Base-by-base conservation (phyloP, 2,797 vertebrate genomes). In the Pangasius larnaudii region DNA sequence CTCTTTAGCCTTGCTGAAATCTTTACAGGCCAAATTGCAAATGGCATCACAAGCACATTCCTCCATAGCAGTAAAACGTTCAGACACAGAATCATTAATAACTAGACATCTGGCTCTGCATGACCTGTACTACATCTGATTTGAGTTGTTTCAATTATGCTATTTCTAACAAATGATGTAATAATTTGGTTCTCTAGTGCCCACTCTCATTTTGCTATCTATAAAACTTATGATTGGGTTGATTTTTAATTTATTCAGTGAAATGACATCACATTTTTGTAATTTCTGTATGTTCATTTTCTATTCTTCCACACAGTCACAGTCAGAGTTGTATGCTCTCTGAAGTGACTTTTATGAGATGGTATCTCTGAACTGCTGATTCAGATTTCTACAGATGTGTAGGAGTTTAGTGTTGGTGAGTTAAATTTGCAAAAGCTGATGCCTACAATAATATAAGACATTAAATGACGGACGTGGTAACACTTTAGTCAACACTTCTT, bases 21-120 rank as follows among this genome's bases (percentile, higher is more conserved):
- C 58, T 79, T 83, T 79, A 63, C 42, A 69, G 33, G 9, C 19
- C 42, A 56, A 84, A 79, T 79, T 77, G 56, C 81, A 61, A 46
- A 56, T 59, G 56, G 18, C 33, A 65, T 85, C 78, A 74, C 49
- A 81, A 74, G 59, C 19, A 63, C 72, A 79, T 88, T 81, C 56
- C 77, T 72, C 75, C 42, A 78, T 36, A 49, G 79, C 88, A 72
- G 42, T 85, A 87, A 87, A 85, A 85, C 63, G 1, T 80, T 18
- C 63, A 87, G 63, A 78, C 82, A 30, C 72, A 63, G 80, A 56
- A 51, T 81, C 56, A 33, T 63, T 85, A 79, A 51, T 79, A 84
- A 49, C 61, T 18, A n/a, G 71, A 74, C 67, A 51, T 67, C 81
- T 80, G 51, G 81, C n/a, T 59, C 27, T 46, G 39, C 49, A 27